phyloP scores from a whole-genome alignment of 1,140 invertebrate species.

The Battus philenor region DNA sequence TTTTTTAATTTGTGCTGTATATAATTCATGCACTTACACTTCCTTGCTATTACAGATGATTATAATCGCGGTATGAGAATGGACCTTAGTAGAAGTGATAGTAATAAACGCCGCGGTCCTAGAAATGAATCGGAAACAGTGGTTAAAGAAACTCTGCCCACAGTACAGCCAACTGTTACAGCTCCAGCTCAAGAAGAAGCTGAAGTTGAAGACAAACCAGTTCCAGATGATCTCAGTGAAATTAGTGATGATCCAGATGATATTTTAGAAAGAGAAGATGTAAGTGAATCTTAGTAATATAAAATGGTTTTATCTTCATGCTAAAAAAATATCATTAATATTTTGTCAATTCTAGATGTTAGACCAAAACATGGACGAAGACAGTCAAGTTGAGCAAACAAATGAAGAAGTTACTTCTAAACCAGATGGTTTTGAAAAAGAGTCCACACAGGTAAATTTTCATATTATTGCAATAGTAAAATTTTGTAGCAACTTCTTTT shows the following conservation, averaged over 20 bases:
- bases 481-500: neutral
- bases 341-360: conserved; percentile 51
- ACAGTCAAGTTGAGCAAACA: conserved; percentile 45
- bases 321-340: conserved; percentile 1
- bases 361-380: conserved; percentile 58
- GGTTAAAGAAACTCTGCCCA: conserved; percentile 36
- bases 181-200: conserved; percentile 58
- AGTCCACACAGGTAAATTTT: conserved; percentile 50
- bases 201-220: conserved; percentile 77
- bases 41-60: conserved; percentile 38
- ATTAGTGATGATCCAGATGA: conserved; percentile 92
- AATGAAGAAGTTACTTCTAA: conserved; percentile 41
- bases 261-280: conserved; percentile 87
- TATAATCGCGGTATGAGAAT: conserved; percentile 60
- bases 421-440: conserved; percentile 51
- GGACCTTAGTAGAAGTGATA: conserved; percentile 42
- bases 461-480: no score
- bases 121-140: conserved; percentile 43
- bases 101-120: conserved; percentile 38
- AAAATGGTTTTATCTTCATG: neutral
- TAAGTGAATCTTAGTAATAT: conserved; percentile 43
- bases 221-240: conserved; percentile 87
- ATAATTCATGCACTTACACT: neutral
- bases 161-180: conserved; percentile 21
- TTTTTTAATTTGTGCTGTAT: neutral